These are phyloP conservation scores for Reticulitermes speratus DNA, from an alignment of 1,140 invertebrate genomes.

Conservation along the genomic window DNA sequence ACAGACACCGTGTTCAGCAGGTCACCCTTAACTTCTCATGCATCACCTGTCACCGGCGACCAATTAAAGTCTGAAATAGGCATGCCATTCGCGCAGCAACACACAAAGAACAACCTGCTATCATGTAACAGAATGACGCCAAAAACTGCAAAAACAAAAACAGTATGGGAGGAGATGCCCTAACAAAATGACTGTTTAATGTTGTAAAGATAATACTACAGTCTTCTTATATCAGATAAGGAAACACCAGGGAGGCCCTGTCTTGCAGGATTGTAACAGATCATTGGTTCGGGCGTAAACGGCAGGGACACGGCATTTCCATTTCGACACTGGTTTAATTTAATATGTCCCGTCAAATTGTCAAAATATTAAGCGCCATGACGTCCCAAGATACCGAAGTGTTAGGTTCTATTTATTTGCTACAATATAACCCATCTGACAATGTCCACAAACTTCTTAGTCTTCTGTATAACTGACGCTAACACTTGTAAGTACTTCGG, in stretches of 20 bases:
- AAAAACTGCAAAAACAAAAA: not conserved
- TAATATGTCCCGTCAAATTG: too few relatives aligned
- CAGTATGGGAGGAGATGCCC: not conserved
- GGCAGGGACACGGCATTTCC: not conserved
- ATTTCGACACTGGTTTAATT: not conserved
- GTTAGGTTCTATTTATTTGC: too few relatives aligned
- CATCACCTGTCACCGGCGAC: not conserved
- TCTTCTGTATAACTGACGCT: too few relatives aligned
- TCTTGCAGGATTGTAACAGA: not conserved
- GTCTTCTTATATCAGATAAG: not conserved
- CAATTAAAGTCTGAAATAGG: not conserved
- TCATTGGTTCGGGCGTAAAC: not conserved
- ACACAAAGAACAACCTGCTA: not conserved
- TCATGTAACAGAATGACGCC: not conserved
- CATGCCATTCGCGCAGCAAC: not conserved
- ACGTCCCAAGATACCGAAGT: too few relatives aligned
- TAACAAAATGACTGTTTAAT: not conserved
- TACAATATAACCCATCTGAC: too few relatives aligned
- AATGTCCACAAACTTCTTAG: too few relatives aligned
- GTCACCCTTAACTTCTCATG: not conserved
- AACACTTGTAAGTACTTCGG: too few relatives aligned
- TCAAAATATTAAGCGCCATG: too few relatives aligned
- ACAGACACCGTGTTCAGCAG: too few relatives aligned
- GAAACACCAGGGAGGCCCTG: not conserved
- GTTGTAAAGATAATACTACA: not conserved